Evolutionary conservation across 1,140 invertebrate genomes (phyloP), one percentile per base, ranked within the genome.

Genomic region (honey bee (Apis mellifera)): DNA sequence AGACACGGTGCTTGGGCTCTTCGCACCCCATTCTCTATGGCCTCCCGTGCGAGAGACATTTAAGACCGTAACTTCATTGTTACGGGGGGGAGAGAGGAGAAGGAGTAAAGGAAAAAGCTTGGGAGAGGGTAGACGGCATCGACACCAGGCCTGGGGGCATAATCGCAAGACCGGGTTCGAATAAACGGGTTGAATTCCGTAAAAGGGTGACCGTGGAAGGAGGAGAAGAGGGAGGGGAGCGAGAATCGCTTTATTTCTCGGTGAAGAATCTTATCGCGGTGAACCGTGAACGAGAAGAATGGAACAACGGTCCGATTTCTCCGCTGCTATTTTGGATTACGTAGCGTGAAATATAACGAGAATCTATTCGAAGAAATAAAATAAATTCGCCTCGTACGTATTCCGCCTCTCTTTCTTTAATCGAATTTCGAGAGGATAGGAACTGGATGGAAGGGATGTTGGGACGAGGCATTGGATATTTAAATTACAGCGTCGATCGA

Each of bases 11-110:
- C 87, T 87, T 88, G 83, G 77, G 74, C 78, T 87, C 86, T 88
- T 88, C 76, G 86, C 86, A 88, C 86, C 86, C 80, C 86, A 87
- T 88, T 88, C 86, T 85, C 86, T 77, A 83, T 72, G 86, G 86
- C 78, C 54, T 77, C 50, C 77, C 86, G 65, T 81, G 76, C 77
- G 80, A 85, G 80, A 85, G 84, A 88, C 87, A 88, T 88, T 88
- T 88, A 88, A 88, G 87, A 65, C 69, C 87, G 87, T 88, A 88
- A 88, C 87, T 88, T 73, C 70, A 81, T 81, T 88, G 87, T 88
- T 88, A 88, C 75, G 80, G 73, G 23, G 66, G 75, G 5, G 68
- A 23, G 13, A 62, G 50, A 19, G 54, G 54, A 17, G 66, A 8
- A 52, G 32, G 1, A 42, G 59, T 11, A 80, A 1, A n/a, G 55